These are phyloP conservation scores for Tetragonisca angustula DNA, from an alignment of 2,888 invertebrate genomes.

Conservation along the genomic window DNA sequence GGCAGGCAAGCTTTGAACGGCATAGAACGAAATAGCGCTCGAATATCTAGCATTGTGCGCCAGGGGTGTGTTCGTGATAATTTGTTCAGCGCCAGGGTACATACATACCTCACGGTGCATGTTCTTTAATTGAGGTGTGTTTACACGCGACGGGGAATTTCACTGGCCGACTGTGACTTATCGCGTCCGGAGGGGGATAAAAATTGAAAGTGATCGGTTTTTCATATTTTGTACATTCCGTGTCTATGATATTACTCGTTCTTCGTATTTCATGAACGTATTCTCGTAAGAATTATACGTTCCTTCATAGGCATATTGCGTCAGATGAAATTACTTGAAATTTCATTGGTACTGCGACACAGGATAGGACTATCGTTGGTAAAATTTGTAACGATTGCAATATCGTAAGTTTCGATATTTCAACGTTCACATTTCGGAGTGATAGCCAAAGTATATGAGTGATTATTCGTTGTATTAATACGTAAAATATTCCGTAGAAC, in stretches of 20 bases:
- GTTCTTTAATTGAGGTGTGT: conserved; percentile 61
- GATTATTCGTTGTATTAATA: neutral
- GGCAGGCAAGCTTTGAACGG: conserved; percentile 49
- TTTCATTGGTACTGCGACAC: neutral
- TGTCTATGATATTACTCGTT: neutral
- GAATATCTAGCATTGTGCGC: conserved; percentile 48
- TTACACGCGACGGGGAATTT: conserved; percentile 57
- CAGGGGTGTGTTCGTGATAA: conserved; percentile 61
- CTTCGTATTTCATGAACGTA: neutral
- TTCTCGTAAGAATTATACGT: too few relatives aligned
- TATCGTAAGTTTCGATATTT: neutral
- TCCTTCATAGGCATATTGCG: too few relatives aligned
- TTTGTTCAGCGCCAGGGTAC: conserved; percentile 48
- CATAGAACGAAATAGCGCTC: conserved; percentile 59
- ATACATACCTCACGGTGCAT: conserved; percentile 49
- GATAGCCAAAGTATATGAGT: neutral
- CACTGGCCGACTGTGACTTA: conserved; percentile 32
- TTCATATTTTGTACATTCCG: too few relatives aligned
- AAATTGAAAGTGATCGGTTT: conserved; percentile 42
- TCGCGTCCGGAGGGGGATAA: conserved; percentile 33
- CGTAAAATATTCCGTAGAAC: neutral
- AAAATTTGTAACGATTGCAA: neutral
- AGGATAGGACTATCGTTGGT: neutral
- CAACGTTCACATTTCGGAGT: neutral
- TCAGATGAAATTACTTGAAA: too few relatives aligned